Evolutionary conservation across 2,888 invertebrate genomes (phyloP).

Genomic region (Arrhopalites spinosus): DNA sequence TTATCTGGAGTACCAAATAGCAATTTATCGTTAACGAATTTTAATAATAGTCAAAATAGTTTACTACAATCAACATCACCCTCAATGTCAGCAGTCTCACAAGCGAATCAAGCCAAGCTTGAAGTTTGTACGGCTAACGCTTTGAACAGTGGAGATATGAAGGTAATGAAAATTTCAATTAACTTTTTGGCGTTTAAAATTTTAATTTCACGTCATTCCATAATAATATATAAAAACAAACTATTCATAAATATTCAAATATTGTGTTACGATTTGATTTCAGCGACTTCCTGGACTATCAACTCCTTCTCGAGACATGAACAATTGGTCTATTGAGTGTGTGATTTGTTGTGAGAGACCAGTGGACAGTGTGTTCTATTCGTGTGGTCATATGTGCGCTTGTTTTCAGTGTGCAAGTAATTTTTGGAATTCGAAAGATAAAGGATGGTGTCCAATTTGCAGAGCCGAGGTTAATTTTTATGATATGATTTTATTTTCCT

Average conservation of each 20-base stretch:
- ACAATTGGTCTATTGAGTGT: constrained; percentile 67
- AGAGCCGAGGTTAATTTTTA: constrained; percentile 67
- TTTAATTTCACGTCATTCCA: too few species aligned
- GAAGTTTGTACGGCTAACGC: not conserved
- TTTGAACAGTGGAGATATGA: not conserved
- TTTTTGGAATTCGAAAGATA: constrained; percentile 86
- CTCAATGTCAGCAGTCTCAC: not conserved
- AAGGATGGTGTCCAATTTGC: constrained; percentile 93
- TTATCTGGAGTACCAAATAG: constrained; percentile 16
- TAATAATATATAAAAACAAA: too few species aligned
- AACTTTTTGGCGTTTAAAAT: too few species aligned
- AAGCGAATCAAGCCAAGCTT: not conserved
- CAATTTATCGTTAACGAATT: not conserved
- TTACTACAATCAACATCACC: not conserved
- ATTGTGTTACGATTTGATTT: not conserved
- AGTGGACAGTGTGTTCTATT: constrained; percentile 89
- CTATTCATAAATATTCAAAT: too few species aligned
- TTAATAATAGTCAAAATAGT: constrained; percentile 1
- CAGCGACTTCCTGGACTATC: constrained; percentile 6
- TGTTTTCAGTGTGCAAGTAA: constrained; percentile 90
- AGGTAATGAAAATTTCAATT: not conserved
- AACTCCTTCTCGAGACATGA: constrained; percentile 7
- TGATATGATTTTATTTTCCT: too few species aligned
- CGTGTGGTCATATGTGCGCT: constrained; percentile 99
- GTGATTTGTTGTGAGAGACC: constrained; percentile 93